Evolutionary conservation across 2,113 vertebrate species (phyloP).

Genomic region (Ophiodon elongatus): DNA sequence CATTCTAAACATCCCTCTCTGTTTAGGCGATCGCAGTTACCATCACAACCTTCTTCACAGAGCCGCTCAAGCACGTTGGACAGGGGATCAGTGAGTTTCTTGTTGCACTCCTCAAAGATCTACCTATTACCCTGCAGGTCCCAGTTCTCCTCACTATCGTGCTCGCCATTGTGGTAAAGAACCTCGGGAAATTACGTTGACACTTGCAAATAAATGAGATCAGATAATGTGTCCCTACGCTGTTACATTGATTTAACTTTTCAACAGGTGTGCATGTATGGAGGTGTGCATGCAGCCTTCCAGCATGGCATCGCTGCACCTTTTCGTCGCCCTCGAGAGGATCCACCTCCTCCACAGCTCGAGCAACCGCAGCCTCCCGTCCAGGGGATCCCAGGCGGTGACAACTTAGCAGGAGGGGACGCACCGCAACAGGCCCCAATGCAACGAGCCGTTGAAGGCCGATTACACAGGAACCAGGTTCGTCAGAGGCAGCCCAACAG

Average conservation of each 20-base stretch:
- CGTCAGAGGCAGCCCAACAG: slow-evolving; percentile 33
- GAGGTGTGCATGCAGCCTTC: slow-evolving; percentile 75
- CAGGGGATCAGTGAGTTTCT: slow-evolving; percentile 93
- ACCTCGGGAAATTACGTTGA: not conserved
- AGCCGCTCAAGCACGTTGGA: slow-evolving; percentile 93
- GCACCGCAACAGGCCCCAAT: not conserved
- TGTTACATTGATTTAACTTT: slow-evolving; percentile 5
- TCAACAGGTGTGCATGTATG: slow-evolving; percentile 74
- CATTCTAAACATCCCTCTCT: not conserved
- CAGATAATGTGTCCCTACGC: not conserved
- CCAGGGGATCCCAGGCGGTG: not conserved
- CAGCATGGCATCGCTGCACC: slow-evolving; percentile 72
- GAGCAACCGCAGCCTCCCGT: slow-evolving; percentile 2
- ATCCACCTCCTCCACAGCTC: slow-evolving; percentile 60
- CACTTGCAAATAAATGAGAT: not conserved
- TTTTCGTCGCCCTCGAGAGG: slow-evolving; percentile 51
- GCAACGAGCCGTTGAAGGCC: not conserved
- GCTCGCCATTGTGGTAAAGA: slow-evolving; percentile 75
- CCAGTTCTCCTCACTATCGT: slow-evolving; percentile 88
- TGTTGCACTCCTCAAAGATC: slow-evolving; percentile 91
- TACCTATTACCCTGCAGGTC: slow-evolving; percentile 89
- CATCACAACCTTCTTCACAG: slow-evolving; percentile 91
- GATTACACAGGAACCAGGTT: slow-evolving; percentile 32
- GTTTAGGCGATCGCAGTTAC: slow-evolving; percentile 89
- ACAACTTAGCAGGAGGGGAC: slow-evolving; percentile 52